Evolutionary conservation across 2,797 vertebrate genomes (phyloP).

Genomic region (Myotis vivesi): DNA sequence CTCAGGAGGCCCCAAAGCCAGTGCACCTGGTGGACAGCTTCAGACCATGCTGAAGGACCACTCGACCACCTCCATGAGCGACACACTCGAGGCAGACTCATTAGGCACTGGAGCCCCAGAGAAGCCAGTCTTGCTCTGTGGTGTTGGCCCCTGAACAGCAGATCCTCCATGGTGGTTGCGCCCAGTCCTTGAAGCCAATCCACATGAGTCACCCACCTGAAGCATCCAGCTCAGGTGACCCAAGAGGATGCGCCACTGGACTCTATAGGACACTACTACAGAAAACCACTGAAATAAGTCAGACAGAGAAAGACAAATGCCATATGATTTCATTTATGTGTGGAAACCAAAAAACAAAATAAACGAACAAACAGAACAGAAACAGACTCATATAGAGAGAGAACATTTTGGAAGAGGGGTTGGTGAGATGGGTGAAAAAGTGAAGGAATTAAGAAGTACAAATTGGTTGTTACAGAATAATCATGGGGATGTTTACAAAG

Average conservation of each 20-base stretch:
- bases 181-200: background rate
- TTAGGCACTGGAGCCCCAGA: background rate
- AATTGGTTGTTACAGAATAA: background rate
- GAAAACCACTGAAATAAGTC: background rate
- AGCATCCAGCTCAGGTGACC: background rate
- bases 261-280: background rate
- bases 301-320: too few relatives aligned
- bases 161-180: too few relatives aligned
- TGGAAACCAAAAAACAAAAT: background rate
- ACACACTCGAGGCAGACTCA: background rate
- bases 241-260: background rate
- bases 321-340: background rate
- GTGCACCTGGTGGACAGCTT: background rate
- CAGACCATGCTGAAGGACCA: background rate
- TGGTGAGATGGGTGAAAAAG: background rate
- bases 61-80: background rate
- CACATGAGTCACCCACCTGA: background rate
- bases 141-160: background rate
- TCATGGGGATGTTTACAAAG: background rate
- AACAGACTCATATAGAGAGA: background rate
- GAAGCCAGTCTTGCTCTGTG: background rate
- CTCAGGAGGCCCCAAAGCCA: background rate
- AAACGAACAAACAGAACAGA: background rate
- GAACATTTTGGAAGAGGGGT: background rate
- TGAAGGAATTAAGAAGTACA: background rate